Evolutionary conservation across 1,140 invertebrate species (phyloP).

Genomic region (Rhizoglyphus robini): DNA sequence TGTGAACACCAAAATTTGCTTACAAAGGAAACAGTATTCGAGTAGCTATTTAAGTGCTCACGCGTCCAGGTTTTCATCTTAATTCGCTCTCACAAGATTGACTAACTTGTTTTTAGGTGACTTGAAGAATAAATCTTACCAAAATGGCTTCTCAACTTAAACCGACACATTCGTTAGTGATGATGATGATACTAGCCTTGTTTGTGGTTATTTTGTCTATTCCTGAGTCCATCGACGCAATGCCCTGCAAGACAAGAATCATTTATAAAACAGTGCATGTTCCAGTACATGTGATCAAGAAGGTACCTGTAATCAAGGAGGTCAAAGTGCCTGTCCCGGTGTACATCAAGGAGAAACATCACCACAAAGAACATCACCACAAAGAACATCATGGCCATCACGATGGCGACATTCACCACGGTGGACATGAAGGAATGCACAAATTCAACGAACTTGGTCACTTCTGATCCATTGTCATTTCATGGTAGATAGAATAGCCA

Average conservation of each 20-base stretch:
- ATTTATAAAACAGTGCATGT: constrained; percentile 5
- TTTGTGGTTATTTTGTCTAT: no score
- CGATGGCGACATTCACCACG: neutral
- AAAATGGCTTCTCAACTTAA: no score
- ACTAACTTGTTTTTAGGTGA: no score
- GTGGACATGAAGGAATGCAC: neutral
- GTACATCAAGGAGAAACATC: neutral
- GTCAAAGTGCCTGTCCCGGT: constrained; percentile 8
- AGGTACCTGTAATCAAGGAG: constrained; percentile 9
- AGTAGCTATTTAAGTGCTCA: neutral
- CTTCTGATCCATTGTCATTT: no score
- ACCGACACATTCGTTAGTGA: no score
- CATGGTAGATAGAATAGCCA: no score
- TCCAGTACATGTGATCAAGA: neutral
- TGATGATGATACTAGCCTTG: no score
- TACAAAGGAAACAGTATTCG: neutral
- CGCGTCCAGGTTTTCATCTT: no score
- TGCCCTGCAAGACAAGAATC: neutral
- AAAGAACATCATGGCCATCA: neutral
- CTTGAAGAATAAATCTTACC: no score
- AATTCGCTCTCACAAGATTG: no score
- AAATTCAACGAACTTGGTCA: neutral
- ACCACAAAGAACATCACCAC: neutral
- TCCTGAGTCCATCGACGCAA: neutral
- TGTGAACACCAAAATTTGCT: neutral